Base-by-base conservation (phyloP, 1,140 invertebrate species). In the Muscidifurax raptorellus region DNA sequence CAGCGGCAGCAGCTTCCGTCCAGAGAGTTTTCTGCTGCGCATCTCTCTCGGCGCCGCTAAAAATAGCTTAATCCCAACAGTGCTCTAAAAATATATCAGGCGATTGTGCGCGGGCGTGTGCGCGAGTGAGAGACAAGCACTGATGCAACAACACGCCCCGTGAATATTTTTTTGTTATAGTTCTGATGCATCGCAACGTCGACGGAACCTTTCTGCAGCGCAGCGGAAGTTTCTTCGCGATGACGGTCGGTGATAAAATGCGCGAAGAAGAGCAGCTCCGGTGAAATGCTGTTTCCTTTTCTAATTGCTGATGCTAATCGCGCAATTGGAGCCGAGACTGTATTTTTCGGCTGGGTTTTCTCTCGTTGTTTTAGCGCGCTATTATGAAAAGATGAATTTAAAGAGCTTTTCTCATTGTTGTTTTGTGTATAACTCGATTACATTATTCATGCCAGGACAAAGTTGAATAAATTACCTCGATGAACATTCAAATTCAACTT, bases 1-100 rank as follows among this genome's bases (percentile, higher is more conserved):
- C 59, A 59, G 40, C 28, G 28, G 36, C 52, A 12, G 12, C 27
- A 12, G 69, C 67, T 32, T 72, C 36, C 59, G 72, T 47, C 47
- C 47, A 5, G n/a, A 82, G 80, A 83, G 30, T 76, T 77, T 83
- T 67, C 32, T 28, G 22, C 66, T n/a, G 78, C 28, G 25, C 18
- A 15, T 28, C 13, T 71, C 10, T 71, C 67, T 12, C n/a, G n/a
- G n/a, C n/a, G 44, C 75, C 27, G n/a, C 75, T 40, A 32, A 79
- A 79, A 84, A 84, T 84, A 84, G 40, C 28, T 40, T 71, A 72
- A 79, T 84, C 75, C 82, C 40, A 78, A 78, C 74, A 52, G 82
- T 47, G n/a, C 71, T 67, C 82, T 32, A 77, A 77, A 47, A 71
- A 83, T 77, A 77, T 27, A 59, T 64, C 47, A 27, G 27, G 27